Conservation (phyloP, 2,797 vertebrate species). For the Cottoperca gobio region DNA sequence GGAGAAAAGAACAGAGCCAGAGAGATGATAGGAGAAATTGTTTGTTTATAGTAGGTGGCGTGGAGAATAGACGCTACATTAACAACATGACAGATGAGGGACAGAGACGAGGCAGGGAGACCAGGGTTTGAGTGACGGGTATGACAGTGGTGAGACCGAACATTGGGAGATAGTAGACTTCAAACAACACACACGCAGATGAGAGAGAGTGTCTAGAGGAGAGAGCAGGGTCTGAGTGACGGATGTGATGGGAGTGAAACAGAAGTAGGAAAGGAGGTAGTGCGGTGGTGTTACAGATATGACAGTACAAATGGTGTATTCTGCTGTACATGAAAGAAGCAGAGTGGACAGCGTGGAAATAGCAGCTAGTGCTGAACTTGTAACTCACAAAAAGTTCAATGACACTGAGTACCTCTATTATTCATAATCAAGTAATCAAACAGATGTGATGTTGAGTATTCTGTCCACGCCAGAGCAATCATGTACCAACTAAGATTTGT, state of each 20-base stretch:
- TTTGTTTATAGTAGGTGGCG: constrained; percentile 48
- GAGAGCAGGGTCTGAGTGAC: constrained; percentile 42
- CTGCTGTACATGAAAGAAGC: constrained; percentile 42
- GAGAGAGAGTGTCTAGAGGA: constrained; percentile 33
- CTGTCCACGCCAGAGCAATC: background rate
- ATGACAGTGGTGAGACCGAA: constrained; percentile 38
- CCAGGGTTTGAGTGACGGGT: constrained; percentile 43
- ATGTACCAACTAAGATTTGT: too few species aligned
- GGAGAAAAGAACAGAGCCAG: constrained; percentile 3
- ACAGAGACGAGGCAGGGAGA: constrained; percentile 34
- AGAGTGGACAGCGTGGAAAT: constrained; percentile 25
- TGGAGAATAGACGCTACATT: constrained; percentile 28
- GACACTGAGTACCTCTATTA: background rate
- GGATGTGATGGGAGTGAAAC: constrained; percentile 38
- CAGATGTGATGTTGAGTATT: background rate
- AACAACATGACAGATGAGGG: constrained; percentile 51
- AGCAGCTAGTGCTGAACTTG: constrained; percentile 11
- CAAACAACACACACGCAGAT: constrained; percentile 61
- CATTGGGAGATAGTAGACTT: constrained; percentile 45
- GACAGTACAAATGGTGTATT: constrained; percentile 49
- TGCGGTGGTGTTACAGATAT: constrained; percentile 37
- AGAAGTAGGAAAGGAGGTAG: constrained; percentile 20
- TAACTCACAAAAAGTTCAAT: background rate
- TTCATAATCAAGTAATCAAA: background rate
- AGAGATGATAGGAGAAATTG: constrained; percentile 38